phyloP scores from a whole-genome alignment of 2,113 vertebrate genomes.

The Hassar affinis region DNA sequence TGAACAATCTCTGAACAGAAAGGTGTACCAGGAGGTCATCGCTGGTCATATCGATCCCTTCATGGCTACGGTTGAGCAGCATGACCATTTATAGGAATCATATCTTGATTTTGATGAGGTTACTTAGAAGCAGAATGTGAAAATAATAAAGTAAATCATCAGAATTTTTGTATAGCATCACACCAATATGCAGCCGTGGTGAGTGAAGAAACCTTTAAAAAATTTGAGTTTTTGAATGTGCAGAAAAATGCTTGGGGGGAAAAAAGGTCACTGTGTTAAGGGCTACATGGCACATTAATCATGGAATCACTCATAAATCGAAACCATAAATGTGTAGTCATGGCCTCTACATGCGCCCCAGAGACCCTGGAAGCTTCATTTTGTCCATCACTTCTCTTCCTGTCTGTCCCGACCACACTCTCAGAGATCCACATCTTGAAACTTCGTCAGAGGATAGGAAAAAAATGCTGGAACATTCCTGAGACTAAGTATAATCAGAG shows the following conservation, averaged over 20 bases:
- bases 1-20: neutral
- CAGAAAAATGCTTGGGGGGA: neutral
- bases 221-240: neutral
- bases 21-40: neutral
- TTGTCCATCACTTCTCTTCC: constrained; percentile 30
- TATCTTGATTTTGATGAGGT: neutral
- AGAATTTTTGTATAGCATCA: neutral
- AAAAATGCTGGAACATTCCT: constrained; percentile 41
- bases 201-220: neutral
- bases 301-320: neutral
- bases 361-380: constrained; percentile 15
- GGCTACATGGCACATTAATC: neutral
- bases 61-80: neutral
- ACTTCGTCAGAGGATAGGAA: constrained; percentile 35
- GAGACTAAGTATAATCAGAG: constrained; percentile 40
- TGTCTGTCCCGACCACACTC: neutral
- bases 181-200: neutral
- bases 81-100: neutral
- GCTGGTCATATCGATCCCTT: neutral
- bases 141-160: neutral
- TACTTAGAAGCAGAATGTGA: neutral
- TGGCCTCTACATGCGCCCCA: neutral
- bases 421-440: constrained; percentile 39
- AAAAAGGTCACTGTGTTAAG: neutral
- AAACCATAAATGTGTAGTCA: neutral